Evolutionary conservation across 2,797 vertebrate genomes (phyloP), one percentile per base, ranked within the genome.

Genomic region (Gymnocypris eckloni): DNA sequence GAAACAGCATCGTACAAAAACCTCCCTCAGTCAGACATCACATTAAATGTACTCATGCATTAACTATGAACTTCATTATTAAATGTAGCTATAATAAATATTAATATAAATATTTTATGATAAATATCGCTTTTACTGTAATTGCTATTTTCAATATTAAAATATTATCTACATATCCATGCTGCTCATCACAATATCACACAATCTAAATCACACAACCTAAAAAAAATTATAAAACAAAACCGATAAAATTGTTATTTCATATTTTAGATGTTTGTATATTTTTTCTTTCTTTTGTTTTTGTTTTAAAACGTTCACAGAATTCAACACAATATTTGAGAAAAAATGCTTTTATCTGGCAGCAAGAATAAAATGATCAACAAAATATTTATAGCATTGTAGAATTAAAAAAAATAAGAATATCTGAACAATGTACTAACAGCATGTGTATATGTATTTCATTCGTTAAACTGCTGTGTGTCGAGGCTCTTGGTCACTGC

Each of bases 401-500:
- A 25, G n/a, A n/a, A 61, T 25, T 45, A 43, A 11, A 71, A 28
- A 12, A 72, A 18, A 28, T 37, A 6, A 43, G 22, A 8, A 39
- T 39, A 41, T 7, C 1, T 28, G n/a, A 73, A 4, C 4, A 75
- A 43, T 43, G 8, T 4, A 25, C 70, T 45, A 72, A 45, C 22
- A 73, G n/a, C 5, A 9, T 41, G 39, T 41, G 39, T 41, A 6
- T 41, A 1, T 41, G 39, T 41, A 9, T 41, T 41, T 41, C 8
- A 41, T 41, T 41, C 41, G 8, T 41, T 1, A 1, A 7, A 41
- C 39, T 48, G 16, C 25, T 61, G 25, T 59, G 45, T 69, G 64
- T 69, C 75, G 61, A 87, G 88, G 45, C 54, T 91, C 73, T 70
- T 37, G 50, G 22, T 85, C 22, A 83, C 78, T 22, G 77, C 37